phyloP scores from a whole-genome alignment of 2,888 invertebrate species.

The Eupithecia centaureata region DNA sequence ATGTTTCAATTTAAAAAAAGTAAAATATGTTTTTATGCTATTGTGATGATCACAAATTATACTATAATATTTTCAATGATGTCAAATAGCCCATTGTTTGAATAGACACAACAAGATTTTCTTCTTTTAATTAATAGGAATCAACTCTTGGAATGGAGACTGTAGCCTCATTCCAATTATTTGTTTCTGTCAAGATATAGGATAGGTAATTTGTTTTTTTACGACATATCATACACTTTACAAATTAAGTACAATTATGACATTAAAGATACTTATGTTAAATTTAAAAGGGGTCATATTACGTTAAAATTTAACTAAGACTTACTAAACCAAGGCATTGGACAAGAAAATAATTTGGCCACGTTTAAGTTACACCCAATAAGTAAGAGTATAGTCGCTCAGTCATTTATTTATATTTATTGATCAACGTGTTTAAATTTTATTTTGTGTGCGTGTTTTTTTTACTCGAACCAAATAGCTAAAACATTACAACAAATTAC shows the following conservation, averaged over 20 bases:
- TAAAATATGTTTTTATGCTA: no score
- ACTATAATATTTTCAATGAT: no score
- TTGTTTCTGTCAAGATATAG: neutral
- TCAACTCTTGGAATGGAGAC: neutral
- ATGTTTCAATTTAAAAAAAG: no score
- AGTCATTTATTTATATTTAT: neutral
- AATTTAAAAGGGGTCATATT: neutral
- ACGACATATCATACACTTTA: no score
- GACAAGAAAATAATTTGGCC: neutral
- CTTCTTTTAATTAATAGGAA: neutral
- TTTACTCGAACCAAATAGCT: neutral
- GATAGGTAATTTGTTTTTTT: no score
- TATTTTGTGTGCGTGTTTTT: neutral
- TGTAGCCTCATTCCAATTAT: neutral
- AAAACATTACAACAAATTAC: neutral
- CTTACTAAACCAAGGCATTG: neutral
- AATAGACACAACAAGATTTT: neutral
- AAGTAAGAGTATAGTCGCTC: neutral
- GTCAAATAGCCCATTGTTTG: no score
- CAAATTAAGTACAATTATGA: neutral
- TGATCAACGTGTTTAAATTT: neutral
- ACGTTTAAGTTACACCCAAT: neutral
- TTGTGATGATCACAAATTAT: no score
- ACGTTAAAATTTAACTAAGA: neutral
- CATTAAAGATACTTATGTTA: neutral